Evolutionary conservation across 2,797 vertebrate species (phyloP), one percentile per base, ranked within the genome.

Genomic region (Molossus alvarezi): DNA sequence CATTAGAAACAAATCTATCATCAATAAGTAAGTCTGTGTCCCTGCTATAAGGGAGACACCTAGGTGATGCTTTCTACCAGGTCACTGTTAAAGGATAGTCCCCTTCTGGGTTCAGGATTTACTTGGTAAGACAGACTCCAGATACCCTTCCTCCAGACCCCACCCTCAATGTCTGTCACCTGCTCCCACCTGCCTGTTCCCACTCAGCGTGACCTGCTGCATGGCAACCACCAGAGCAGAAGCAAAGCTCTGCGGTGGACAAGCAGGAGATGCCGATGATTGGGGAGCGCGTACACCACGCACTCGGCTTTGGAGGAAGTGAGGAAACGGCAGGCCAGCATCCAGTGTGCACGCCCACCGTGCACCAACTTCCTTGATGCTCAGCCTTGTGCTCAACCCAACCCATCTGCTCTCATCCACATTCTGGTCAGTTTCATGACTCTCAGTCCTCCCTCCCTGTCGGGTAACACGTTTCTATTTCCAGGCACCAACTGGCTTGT

Each of bases 261-360:
- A 7, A 57, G 37, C 0, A 0, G 41, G 58, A 41, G 55, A 29
- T 55, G 58, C 7, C 62, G n/a, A 17, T 0, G 8, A n/a, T 18
- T 41, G 45, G 88, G 45, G 62, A 5, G 33, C 6, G 0, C 29
- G 14, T 6, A 45, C 14, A 9, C 8, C 6, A 9, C 1, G 2
- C 0, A 15, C 20, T 25, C 37, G 2, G 14, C 55, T 55, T 45
- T 29, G 27, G 2, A 71, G 79, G 90, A 71, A 41, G 87, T 14
- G 69, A 6, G 15, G 71, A 57, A 29, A 7, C 1, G 10, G 55
- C 48, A 53, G 73, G 27, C 45, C 23, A 14, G 88, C 88, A 20
- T 3, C 1, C 0, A 10, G 12, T 1, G 6, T 9, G 15, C 14
- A n/a, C 27, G 1, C 11, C 15, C 9, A 21, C 1, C 0, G 33